phyloP scores from a whole-genome alignment of 2,113 vertebrate species.

The Actenoides lindsayi region DNA sequence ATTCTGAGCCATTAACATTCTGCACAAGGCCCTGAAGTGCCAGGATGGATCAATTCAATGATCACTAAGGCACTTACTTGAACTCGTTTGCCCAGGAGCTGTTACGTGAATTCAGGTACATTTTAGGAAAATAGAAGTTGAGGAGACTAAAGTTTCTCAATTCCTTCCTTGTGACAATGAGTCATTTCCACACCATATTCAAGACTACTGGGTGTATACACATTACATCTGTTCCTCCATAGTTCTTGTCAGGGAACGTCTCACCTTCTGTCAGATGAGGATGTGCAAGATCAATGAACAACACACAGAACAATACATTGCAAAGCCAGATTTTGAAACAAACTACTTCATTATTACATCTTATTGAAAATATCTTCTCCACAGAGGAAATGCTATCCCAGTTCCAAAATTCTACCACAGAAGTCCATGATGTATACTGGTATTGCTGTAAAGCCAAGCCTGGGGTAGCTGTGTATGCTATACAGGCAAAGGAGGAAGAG shows the following conservation, averaged over 20 bases:
- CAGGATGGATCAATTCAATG: not conserved
- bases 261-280: constrained; percentile 9
- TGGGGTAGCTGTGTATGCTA: not conserved
- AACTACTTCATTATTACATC: constrained; percentile 16
- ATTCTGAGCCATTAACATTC: not conserved
- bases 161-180: constrained; percentile 15
- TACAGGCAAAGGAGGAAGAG: not conserved
- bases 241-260: constrained; percentile 1
- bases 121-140: not conserved
- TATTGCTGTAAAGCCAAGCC: constrained; percentile 48
- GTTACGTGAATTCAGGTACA: constrained; percentile 3
- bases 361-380: not conserved
- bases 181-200: not conserved
- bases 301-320: constrained; percentile 12
- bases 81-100: constrained; percentile 9
- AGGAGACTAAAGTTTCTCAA: not conserved
- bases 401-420: constrained; percentile 7
- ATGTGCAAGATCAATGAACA: constrained; percentile 17
- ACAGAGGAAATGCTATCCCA: constrained; percentile 9
- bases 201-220: not conserved
- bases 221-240: constrained; percentile 1
- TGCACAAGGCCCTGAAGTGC: constrained; percentile 28
- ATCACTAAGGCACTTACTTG: constrained; percentile 74
- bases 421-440: not conserved
- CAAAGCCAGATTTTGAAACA: constrained; percentile 36